phyloP scores from a whole-genome alignment of 2,888 invertebrate species.

The Brachyptera risi region DNA sequence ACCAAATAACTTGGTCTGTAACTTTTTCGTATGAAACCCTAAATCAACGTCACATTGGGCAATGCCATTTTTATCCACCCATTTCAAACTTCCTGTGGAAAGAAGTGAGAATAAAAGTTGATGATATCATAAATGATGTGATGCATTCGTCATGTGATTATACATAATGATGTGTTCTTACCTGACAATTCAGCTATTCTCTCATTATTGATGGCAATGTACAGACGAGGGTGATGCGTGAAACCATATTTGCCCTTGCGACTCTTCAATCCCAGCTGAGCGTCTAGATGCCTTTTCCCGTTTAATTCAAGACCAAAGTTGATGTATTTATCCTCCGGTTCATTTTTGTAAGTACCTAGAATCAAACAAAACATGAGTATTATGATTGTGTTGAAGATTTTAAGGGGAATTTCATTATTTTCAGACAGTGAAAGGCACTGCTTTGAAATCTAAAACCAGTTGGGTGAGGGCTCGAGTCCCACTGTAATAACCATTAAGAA shows the following conservation, averaged over 20 bases:
- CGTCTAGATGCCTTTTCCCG: constrained; percentile 65
- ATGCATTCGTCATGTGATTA: constrained; percentile 10
- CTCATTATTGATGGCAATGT: constrained; percentile 68
- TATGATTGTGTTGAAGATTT: too few relatives aligned
- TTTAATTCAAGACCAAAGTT: constrained; percentile 70
- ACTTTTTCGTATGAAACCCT: constrained; percentile 72
- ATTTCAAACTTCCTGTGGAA: constrained; percentile 56
- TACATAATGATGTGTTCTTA: constrained; percentile 43
- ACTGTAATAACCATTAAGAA: too few relatives aligned
- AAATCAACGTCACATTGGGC: constrained; percentile 72
- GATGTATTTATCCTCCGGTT: constrained; percentile 62
- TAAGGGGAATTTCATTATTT: too few relatives aligned
- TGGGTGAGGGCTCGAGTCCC: too few relatives aligned
- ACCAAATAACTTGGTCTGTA: constrained; percentile 68
- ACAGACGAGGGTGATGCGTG: constrained; percentile 65
- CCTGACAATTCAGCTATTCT: constrained; percentile 66
- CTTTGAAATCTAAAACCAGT: too few relatives aligned
- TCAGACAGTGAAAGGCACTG: too few relatives aligned
- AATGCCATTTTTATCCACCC: constrained; percentile 62
- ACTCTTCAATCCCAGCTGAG: constrained; percentile 56
- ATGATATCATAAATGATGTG: constrained; percentile 22
- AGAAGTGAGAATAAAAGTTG: constrained; percentile 35
- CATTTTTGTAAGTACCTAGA: constrained; percentile 61
- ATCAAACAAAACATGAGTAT: too few relatives aligned
- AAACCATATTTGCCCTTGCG: constrained; percentile 60